Evolutionary conservation across 1,140 invertebrate genomes (phyloP), one percentile per base, ranked within the genome.

Genomic region (Drepana arcuata): DNA sequence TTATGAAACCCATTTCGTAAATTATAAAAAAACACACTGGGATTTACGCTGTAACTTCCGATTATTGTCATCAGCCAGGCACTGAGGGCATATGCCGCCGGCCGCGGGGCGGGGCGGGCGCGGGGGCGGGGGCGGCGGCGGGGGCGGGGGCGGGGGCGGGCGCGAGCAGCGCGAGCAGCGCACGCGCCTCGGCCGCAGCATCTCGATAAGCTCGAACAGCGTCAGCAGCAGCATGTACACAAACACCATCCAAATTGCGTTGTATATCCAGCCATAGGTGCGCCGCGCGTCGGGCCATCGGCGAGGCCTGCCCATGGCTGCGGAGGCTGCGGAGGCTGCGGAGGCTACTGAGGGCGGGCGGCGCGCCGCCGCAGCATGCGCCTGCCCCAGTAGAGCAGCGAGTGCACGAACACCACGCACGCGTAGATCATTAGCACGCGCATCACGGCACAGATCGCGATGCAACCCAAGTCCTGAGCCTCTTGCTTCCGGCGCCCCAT

Each of bases 361-460:
- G 16, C 16, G 14, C 33, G 34, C 18, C 28, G n/a, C 2, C 53
- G 58, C 29, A 62, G 35, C 13, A 28, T 7, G 2, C 48, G 59
- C 0, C 62, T 55, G 25, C 63, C 54, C 52, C 53, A 64, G 55
- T 67, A 60, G 16, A 70, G 41, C 36, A 70, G 37, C 9, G 55
- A 50, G 50, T 70, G 66, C 10, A 67, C 40, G 10, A 62, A 13
- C 29, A 67, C 14, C 7, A 70, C 58, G 36, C 60, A 54, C 21
- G 50, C 37, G 48, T 64, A 67, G 7, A 70, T 14, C 11, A 67
- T 18, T 13, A 70, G 40, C 16, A 64, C 48, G 26, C 60, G 60
- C 16, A 58, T 13, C 23, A 67, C 48, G 2, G 50, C 46, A 33
- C 35, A 28, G 15, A 34, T 41, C 10, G 51, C 18, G 9, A 29